phyloP scores from a whole-genome alignment of 2,888 invertebrate genomes.

The Girardia tigrina region DNA sequence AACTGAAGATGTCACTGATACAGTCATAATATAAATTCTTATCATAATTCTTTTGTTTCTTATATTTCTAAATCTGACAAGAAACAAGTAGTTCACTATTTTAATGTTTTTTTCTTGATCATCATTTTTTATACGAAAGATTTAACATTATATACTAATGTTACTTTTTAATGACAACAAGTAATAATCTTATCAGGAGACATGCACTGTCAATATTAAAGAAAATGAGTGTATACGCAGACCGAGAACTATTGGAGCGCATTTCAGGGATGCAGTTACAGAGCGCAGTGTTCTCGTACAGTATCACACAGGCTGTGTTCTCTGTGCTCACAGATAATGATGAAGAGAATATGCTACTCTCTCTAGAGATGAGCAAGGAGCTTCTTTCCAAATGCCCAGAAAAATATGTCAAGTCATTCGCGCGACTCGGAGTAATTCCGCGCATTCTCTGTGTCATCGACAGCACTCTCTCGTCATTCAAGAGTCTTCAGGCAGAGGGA shows the following conservation, averaged over 20 bases:
- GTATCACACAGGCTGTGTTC: conserved; percentile 27
- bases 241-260: conserved; percentile 15
- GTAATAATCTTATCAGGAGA: not conserved
- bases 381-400: conserved; percentile 64
- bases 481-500: conserved; percentile 24
- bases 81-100: no score
- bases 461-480: conserved; percentile 10
- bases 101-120: no score
- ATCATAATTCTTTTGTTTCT: no score
- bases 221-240: conserved; percentile 79
- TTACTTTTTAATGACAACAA: not conserved
- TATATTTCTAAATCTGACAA: no score
- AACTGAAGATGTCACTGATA: no score
- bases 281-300: conserved; percentile 23
- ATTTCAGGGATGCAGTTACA: conserved; percentile 24
- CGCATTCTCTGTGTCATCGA: conserved; percentile 28
- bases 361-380: conserved; percentile 80
- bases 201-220: conserved; percentile 65
- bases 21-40: not conserved
- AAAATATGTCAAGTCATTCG: conserved; percentile 27
- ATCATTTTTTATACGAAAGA: no score
- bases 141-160: not conserved
- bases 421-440: conserved; percentile 28
- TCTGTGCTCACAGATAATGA: conserved; percentile 58
- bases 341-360: conserved; percentile 84